A percentile compares a stretch with the other conserved stretches of the same genome.
Conservation (phyloP, 2,888 invertebrate species). For the Schrankia costaestrigalis region DNA sequence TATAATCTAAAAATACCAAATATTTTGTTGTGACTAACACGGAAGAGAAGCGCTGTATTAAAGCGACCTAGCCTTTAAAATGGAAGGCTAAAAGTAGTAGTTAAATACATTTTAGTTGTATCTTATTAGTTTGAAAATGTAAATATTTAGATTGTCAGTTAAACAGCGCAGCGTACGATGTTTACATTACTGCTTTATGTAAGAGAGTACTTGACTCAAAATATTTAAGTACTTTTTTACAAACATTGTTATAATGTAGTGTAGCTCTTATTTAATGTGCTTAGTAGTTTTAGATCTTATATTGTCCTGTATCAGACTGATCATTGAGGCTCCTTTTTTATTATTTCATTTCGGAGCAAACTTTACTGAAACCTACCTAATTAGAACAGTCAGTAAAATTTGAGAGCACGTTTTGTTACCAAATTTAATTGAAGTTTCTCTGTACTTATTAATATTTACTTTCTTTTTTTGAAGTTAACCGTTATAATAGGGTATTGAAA, state of each 20-base stretch:
- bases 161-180: constrained; percentile 8
- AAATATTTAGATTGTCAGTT: no score
- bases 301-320: background rate
- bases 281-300: constrained; percentile 9
- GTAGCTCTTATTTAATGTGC: constrained; percentile 13
- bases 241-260: constrained; percentile 15
- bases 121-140: constrained; percentile 27
- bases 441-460: no score
- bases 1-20: constrained; percentile 37
- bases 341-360: no score
- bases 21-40: constrained; percentile 26
- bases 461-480: no score
- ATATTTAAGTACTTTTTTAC: constrained; percentile 57
- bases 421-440: no score
- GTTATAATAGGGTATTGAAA: no score
- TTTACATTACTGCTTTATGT: constrained; percentile 31
- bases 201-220: constrained; percentile 53
- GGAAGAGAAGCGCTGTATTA: constrained; percentile 9
- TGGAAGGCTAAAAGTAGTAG: constrained; percentile 14
- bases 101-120: constrained; percentile 16
- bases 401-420: no score
- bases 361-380: no score
- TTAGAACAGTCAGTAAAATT: no score
- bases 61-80: constrained; percentile 11
- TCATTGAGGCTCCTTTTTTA: background rate